phyloP scores from a whole-genome alignment of 2,888 invertebrate genomes.

The Daptonema setosum region DNA sequence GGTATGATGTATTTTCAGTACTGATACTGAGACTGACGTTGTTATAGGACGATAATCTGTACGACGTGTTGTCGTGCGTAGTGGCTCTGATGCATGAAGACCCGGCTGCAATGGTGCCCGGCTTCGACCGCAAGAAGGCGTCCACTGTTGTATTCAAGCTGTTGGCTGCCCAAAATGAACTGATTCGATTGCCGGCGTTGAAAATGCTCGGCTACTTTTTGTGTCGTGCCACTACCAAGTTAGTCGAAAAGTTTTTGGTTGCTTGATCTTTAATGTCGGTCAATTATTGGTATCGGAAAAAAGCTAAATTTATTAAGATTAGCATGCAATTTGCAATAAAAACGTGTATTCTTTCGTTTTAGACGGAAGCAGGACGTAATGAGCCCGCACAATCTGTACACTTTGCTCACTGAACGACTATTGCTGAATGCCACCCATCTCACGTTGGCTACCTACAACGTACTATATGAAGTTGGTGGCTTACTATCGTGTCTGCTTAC shows the following conservation, averaged over 20 bases:
- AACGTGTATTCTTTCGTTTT: too few relatives aligned
- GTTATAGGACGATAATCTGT: conserved; percentile 95
- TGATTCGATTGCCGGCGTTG: conserved; percentile 78
- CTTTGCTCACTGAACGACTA: conserved; percentile 73
- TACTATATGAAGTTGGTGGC: conserved; percentile 57
- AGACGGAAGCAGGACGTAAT: conserved; percentile 97
- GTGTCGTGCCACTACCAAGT: conserved; percentile 93
- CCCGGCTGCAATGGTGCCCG: conserved; percentile 63
- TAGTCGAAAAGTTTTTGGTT: conserved; percentile 30
- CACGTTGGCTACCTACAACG: conserved; percentile 85
- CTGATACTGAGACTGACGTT: too few relatives aligned
- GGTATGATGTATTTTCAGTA: too few relatives aligned
- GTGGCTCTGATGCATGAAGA: conserved; percentile 93
- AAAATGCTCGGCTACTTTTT: conserved; percentile 92
- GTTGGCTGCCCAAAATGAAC: conserved; percentile 77
- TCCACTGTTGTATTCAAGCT: conserved; percentile 87
- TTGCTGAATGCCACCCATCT: conserved; percentile 66
- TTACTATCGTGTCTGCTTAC: background rate
- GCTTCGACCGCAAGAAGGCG: conserved; percentile 82
- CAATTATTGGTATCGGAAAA: background rate
- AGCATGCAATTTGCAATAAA: too few relatives aligned
- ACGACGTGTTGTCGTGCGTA: conserved; percentile 87
- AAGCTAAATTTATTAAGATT: too few relatives aligned
- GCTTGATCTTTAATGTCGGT: background rate
- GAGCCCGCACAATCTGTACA: conserved; percentile 94